phyloP scores from a whole-genome alignment of 2,797 vertebrate genomes.

The Rousettus madagascariensis region DNA sequence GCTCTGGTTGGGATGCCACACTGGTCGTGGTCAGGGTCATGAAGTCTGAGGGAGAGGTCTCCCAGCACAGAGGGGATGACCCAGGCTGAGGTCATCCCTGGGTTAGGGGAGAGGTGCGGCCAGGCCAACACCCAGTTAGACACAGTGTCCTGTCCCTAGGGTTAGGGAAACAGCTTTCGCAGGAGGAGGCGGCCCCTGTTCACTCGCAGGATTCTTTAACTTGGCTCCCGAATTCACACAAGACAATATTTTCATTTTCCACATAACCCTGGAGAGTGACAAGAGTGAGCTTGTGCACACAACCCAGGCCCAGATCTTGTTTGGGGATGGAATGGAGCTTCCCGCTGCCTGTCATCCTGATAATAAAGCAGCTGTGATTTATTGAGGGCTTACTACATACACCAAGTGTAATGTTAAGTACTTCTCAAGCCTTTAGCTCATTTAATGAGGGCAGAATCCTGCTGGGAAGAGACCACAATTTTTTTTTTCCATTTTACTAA shows the following conservation, averaged over 20 bases:
- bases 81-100: not conserved
- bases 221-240: constrained; percentile 69
- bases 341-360: not conserved
- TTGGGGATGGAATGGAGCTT: not conserved
- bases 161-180: constrained; percentile 67
- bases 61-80: not conserved
- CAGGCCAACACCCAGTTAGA: constrained; percentile 35
- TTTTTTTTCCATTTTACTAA: constrained; percentile 45
- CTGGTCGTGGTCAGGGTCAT: not conserved
- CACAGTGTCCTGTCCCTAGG: not conserved
- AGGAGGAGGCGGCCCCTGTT: constrained; percentile 61
- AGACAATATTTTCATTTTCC: constrained; percentile 75
- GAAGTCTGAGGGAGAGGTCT: not conserved
- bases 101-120: not conserved
- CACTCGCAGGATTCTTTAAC: constrained; percentile 64
- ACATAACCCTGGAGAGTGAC: not conserved
- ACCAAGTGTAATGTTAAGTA: not conserved
- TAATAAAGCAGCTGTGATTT: constrained; percentile 11
- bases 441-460: constrained; percentile 38
- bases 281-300: not conserved
- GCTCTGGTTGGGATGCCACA: not conserved
- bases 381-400: not conserved
- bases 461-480: constrained; percentile 28
- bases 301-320: not conserved
- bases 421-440: not conserved